Conservation (phyloP, 2,113 vertebrate species). For the Labeo catla region DNA sequence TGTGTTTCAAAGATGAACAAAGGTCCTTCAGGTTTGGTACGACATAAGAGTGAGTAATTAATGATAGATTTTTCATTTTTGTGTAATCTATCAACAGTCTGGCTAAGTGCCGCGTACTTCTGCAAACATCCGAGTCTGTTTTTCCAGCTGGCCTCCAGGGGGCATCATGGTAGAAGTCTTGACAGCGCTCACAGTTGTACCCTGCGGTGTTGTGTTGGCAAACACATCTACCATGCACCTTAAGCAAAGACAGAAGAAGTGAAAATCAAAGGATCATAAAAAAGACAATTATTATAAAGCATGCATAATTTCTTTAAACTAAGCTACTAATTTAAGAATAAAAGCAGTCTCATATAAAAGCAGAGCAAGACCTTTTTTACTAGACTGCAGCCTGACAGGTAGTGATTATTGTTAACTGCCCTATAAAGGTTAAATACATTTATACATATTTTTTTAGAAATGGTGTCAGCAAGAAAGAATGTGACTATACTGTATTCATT, state of each 20-base stretch:
- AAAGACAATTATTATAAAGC: not conserved
- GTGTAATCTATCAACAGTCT: not conserved
- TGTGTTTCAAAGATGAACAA: too few relatives aligned
- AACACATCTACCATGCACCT: slow-evolving; percentile 84
- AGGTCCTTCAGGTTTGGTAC: too few relatives aligned
- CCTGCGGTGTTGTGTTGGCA: slow-evolving; percentile 87
- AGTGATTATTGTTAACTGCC: not conserved
- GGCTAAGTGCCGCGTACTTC: slow-evolving; percentile 66
- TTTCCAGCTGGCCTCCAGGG: slow-evolving; percentile 85
- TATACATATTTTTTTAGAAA: not conserved
- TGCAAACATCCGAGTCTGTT: slow-evolving; percentile 74
- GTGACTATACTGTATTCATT: not conserved
- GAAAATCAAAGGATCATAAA: not conserved
- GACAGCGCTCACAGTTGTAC: slow-evolving; percentile 83
- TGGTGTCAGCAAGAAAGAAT: not conserved
- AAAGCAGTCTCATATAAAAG: not conserved
- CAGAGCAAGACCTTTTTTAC: not conserved
- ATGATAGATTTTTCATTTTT: too few relatives aligned
- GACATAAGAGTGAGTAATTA: too few relatives aligned
- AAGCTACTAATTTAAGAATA: slow-evolving; percentile 10
- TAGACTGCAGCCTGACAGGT: not conserved
- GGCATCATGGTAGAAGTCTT: slow-evolving; percentile 84
- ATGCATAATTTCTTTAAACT: not conserved
- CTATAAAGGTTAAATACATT: not conserved
- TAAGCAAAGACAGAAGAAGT: slow-evolving; percentile 39